A percentile compares a stretch with the other conserved stretches of the same genome.
phyloP scores from a whole-genome alignment of 2,888 invertebrate genomes.

The Pristionchus maxplancki region DNA sequence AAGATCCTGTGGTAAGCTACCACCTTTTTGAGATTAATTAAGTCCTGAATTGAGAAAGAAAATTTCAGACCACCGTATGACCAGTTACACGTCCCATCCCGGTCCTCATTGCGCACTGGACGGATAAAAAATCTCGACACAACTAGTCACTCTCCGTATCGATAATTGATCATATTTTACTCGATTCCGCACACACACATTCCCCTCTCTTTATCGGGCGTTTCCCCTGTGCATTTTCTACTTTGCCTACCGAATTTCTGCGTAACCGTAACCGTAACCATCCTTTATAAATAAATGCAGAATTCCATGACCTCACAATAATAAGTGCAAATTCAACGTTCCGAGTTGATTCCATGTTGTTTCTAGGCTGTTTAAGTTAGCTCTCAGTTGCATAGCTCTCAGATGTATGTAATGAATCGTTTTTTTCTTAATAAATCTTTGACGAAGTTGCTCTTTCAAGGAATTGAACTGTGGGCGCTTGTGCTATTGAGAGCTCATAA shows the following conservation, averaged over 20 bases:
- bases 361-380: conserved; percentile 42
- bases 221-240: neutral
- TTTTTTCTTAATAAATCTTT: neutral
- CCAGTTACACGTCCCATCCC: conserved; percentile 5
- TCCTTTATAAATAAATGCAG: neutral
- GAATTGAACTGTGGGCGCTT: neutral
- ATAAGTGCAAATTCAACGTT: conserved; percentile 35
- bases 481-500: no score
- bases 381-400: conserved; percentile 17
- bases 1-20: conserved; percentile 29
- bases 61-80: conserved; percentile 17
- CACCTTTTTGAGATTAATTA: no score
- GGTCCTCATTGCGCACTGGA: conserved; percentile 31
- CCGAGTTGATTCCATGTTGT: conserved; percentile 35
- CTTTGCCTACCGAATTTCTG: conserved; percentile 7
- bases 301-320: conserved; percentile 26
- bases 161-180: neutral
- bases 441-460: neutral
- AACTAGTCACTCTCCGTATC: conserved; percentile 11
- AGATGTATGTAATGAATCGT: conserved; percentile 31
- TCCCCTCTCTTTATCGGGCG: conserved; percentile 25
- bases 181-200: neutral
- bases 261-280: conserved; percentile 4
- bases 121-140: conserved; percentile 9
- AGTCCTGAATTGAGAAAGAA: neutral